Evolutionary conservation across 2,113 vertebrate species (phyloP).

Genomic region (Misgurnus anguillicaudatus): DNA sequence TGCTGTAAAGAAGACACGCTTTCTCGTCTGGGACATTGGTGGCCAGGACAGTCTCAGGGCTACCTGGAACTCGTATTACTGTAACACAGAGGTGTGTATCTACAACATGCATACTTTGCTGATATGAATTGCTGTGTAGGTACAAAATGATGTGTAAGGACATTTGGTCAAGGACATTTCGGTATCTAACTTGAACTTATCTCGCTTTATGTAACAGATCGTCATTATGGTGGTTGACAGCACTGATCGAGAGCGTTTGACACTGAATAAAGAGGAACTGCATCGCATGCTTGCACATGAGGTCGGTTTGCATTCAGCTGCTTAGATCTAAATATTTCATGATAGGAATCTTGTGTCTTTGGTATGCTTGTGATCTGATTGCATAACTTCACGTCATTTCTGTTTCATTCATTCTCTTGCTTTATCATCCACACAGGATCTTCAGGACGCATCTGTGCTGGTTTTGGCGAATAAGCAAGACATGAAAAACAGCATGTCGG

Average conservation of each 20-base stretch:
- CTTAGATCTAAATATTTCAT: neutral
- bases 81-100: conserved; percentile 79
- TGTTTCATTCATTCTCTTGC: neutral
- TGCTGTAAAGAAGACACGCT: conserved; percentile 76
- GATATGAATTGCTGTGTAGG: neutral
- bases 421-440: conserved; percentile 67
- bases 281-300: conserved; percentile 84
- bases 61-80: conserved; percentile 80
- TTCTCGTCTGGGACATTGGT: conserved; percentile 84
- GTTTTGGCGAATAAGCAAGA: conserved; percentile 88
- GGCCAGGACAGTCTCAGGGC: conserved; percentile 81
- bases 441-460: conserved; percentile 77
- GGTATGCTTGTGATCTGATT: neutral
- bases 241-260: conserved; percentile 80
- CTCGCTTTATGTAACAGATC: conserved; percentile 70
- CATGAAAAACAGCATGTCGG: conserved; percentile 80
- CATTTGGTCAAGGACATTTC: neutral
- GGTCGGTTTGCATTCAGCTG: conserved; percentile 62
- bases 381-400: neutral
- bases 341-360: neutral
- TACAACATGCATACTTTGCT: neutral
- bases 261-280: conserved; percentile 76
- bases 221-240: conserved; percentile 87
- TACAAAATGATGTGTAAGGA: neutral
- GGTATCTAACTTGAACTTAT: neutral